Percentiles rank a stretch among this genome's conserved stretches.
phyloP scores from a whole-genome alignment of 2,888 invertebrate species.

The Escarpia spicata region DNA sequence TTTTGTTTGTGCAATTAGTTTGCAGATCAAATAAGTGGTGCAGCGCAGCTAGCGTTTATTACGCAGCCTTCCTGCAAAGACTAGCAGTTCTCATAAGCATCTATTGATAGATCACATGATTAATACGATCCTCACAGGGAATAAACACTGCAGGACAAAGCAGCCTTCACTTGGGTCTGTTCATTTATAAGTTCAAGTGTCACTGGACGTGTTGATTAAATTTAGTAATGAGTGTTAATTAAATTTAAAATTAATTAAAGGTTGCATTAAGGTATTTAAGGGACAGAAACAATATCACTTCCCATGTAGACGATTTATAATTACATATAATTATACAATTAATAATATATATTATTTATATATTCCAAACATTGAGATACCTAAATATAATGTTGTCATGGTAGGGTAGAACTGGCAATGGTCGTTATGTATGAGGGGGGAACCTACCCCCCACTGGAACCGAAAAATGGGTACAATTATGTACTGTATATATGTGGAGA shows the following conservation, averaged over 20 bases:
- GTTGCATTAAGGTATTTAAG: background rate
- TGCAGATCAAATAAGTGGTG: background rate
- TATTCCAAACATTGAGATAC: too few relatives aligned
- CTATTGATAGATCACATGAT: background rate
- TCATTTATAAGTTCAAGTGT: background rate
- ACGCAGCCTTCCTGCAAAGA: background rate
- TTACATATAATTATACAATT: too few relatives aligned
- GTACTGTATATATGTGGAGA: too few relatives aligned
- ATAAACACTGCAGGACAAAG: background rate
- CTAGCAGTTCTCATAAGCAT: background rate
- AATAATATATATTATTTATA: too few relatives aligned
- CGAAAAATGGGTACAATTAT: too few relatives aligned
- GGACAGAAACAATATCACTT: background rate
- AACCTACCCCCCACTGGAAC: too few relatives aligned
- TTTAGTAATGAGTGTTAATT: background rate
- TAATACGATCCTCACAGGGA: background rate
- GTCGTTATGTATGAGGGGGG: too few relatives aligned
- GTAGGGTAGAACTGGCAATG: too few relatives aligned
- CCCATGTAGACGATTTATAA: background rate
- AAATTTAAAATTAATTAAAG: background rate
- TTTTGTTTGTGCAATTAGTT: background rate
- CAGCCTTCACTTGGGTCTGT: slow-evolving; percentile 2
- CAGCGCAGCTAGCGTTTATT: background rate
- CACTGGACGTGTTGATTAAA: background rate
- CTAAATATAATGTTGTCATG: too few relatives aligned